These are phyloP conservation scores for Andrena flavipes DNA, from an alignment of 2,888 invertebrate genomes.

Conservation along the genomic window DNA sequence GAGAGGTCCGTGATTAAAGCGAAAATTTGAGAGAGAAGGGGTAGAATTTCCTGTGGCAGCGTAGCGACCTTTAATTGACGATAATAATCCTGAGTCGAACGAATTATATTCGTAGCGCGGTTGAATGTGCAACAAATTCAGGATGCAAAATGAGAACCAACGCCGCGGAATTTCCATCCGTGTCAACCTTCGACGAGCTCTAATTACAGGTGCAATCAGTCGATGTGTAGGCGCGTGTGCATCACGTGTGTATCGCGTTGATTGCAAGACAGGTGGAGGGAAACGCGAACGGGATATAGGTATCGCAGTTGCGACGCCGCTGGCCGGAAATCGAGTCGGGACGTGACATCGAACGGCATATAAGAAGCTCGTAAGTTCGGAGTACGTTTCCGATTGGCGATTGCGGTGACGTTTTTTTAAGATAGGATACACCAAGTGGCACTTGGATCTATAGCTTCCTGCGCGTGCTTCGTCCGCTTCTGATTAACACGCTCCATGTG, in stretches of 20 bases:
- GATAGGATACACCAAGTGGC: conserved; percentile 19
- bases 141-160: neutral
- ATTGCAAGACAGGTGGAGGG: conserved; percentile 27
- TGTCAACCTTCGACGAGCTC: conserved; percentile 23
- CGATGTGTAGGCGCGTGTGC: conserved; percentile 3
- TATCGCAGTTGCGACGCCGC: conserved; percentile 1
- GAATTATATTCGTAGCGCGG: conserved; percentile 27
- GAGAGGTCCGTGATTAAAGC: neutral
- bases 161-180: conserved; percentile 59
- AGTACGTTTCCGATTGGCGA: conserved; percentile 40
- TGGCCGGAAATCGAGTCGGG: conserved; percentile 40
- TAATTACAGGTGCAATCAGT: conserved; percentile 66
- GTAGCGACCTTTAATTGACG: neutral
- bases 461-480: conserved; percentile 1
- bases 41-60: neutral
- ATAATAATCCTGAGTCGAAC: conserved; percentile 9
- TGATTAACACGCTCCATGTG: neutral
- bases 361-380: conserved; percentile 36
- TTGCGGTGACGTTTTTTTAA: conserved; percentile 28
- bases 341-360: conserved; percentile 39
- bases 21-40: neutral
- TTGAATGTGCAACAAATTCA: conserved; percentile 17
- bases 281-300: neutral
- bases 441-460: conserved; percentile 4
- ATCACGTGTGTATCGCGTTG: conserved; percentile 20